Conservation (phyloP, 2,797 vertebrate genomes). For the Mormyrops boulengeri region DNA sequence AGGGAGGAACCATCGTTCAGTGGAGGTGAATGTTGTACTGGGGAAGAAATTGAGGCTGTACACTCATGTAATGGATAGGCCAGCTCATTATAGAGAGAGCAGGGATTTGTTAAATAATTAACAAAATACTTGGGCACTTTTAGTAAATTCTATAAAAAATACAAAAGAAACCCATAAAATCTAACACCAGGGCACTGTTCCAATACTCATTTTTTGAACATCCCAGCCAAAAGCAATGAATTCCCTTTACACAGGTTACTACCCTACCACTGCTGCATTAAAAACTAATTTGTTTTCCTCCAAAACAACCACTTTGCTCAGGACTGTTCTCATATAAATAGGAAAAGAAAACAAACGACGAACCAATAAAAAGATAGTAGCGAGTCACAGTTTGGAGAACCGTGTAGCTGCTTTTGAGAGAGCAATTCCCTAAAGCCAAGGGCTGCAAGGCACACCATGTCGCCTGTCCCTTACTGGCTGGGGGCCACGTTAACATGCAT, state of each 20-base stretch:
- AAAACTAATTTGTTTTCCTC: conserved; percentile 5
- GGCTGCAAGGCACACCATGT: conserved; percentile 10
- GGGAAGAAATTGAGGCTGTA: neutral
- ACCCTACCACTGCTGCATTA: neutral
- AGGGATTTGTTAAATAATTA: neutral
- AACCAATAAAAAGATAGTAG: neutral
- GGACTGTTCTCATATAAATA: conserved; percentile 18
- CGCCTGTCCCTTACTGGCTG: conserved; percentile 20
- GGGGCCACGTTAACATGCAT: conserved; percentile 20
- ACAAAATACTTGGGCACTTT: neutral
- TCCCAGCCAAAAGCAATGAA: conserved; percentile 1
- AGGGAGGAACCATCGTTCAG: neutral
- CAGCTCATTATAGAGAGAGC: neutral
- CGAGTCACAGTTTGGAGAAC: neutral
- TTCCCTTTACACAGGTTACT: neutral
- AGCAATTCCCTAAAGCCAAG: neutral
- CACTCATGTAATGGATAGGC: neutral
- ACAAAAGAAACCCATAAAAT: neutral
- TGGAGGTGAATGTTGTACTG: neutral
- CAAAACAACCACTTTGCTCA: neutral
- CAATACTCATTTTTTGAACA: neutral
- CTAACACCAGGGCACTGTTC: neutral
- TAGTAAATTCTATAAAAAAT: neutral
- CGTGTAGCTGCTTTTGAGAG: neutral
- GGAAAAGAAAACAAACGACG: neutral